Evolutionary conservation across 2,113 vertebrate species (phyloP).

Genomic region (Neopipo cinnamomea): DNA sequence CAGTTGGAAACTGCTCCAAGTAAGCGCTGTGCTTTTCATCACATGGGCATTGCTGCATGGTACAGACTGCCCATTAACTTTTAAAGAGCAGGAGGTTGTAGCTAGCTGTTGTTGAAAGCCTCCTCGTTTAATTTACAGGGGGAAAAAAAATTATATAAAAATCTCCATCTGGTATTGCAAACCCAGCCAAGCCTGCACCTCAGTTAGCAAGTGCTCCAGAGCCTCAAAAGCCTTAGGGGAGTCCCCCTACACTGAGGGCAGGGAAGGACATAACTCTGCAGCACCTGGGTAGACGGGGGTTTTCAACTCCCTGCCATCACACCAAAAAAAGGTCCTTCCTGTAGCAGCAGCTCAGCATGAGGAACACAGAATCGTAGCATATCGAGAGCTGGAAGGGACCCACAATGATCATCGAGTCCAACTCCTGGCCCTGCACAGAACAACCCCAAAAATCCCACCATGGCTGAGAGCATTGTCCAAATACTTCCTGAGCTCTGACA

Average conservation of each 20-base stretch:
- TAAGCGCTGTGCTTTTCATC: background rate
- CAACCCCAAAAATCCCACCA: background rate
- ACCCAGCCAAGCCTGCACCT: background rate
- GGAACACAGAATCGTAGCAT: background rate
- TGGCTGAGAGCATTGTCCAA: background rate
- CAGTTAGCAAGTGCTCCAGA: background rate
- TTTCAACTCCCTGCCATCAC: background rate
- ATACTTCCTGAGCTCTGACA: background rate
- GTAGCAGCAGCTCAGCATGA: fast-evolving
- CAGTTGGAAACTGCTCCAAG: background rate
- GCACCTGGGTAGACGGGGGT: background rate
- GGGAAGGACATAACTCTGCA: background rate
- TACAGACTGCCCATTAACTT: conserved; percentile 46
- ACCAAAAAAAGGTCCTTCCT: background rate
- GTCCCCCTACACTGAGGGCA: fast-evolving
- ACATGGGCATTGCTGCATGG: background rate
- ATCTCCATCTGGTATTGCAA: background rate
- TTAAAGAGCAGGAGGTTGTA: conserved; percentile 45
- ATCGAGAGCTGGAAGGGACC: fast-evolving
- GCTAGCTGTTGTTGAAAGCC: conserved; percentile 34
- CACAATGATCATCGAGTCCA: background rate
- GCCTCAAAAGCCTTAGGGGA: background rate
- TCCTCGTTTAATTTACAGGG: background rate
- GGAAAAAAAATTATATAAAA: background rate
- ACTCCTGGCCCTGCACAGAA: background rate